These are phyloP conservation scores for Columba livia DNA, from an alignment of 2,113 vertebrate genomes.

Conservation along the genomic window DNA sequence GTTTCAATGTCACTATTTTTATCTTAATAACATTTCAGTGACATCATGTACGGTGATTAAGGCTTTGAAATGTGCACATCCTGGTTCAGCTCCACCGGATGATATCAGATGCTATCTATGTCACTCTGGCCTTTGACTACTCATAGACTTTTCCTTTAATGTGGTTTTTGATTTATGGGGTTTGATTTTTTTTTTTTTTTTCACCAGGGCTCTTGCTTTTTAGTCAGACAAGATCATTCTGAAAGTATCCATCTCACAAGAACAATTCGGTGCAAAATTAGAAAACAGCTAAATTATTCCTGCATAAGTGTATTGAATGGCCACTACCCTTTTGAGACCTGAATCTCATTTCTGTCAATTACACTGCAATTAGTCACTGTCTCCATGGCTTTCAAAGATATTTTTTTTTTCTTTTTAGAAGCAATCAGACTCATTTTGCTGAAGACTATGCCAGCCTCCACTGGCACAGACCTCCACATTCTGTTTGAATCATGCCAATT, in stretches of 20 bases:
- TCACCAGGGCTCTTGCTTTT: not conserved
- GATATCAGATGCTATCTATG: not conserved
- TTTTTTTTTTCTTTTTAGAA: slow-evolving; percentile 25
- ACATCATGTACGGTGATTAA: not conserved
- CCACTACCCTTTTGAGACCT: not conserved
- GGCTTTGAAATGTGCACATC: not conserved
- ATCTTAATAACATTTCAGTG: not conserved
- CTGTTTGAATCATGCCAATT: not conserved
- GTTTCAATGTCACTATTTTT: not conserved
- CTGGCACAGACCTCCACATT: not conserved
- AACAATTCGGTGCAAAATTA: not conserved
- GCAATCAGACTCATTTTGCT: slow-evolving; percentile 14
- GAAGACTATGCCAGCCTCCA: not conserved
- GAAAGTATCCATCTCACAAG: not conserved
- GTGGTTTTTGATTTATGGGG: not conserved
- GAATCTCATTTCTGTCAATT: slow-evolving; percentile 6
- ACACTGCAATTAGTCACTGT: slow-evolving; percentile 17
- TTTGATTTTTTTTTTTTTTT: not conserved
- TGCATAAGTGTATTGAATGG: not conserved
- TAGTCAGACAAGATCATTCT: slow-evolving; percentile 1
- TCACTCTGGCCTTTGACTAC: not conserved
- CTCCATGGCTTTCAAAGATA: not conserved
- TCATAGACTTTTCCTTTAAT: slow-evolving; percentile 4
- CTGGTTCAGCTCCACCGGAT: not conserved
- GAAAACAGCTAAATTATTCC: slow-evolving; percentile 5